These are phyloP conservation scores for Anolis carolinensis DNA, from an alignment of 2,113 vertebrate genomes.

Conservation along the genomic window DNA sequence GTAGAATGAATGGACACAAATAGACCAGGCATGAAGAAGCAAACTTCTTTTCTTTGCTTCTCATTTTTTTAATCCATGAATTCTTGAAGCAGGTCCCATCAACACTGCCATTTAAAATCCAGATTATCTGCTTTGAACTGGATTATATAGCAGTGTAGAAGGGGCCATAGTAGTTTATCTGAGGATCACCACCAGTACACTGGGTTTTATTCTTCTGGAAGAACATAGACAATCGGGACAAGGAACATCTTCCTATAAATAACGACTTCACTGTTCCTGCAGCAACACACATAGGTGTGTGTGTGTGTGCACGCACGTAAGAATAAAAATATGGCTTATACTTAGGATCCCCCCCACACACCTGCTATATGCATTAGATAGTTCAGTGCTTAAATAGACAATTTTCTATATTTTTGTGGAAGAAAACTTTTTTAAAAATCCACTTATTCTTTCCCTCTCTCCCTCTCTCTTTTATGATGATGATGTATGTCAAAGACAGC, in stretches of 20 bases:
- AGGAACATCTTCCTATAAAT: slow-evolving; percentile 11
- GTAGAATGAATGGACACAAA: slow-evolving; percentile 41
- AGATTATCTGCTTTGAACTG: too few relatives aligned
- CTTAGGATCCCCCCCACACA: neutral
- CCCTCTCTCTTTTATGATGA: slow-evolving; percentile 4
- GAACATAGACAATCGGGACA: slow-evolving; percentile 12
- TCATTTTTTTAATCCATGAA: slow-evolving; percentile 35
- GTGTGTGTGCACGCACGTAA: neutral
- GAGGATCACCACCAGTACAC: slow-evolving; percentile 11
- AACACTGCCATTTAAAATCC: too few relatives aligned
- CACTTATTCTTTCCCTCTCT: neutral
- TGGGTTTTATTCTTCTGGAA: slow-evolving; percentile 19
- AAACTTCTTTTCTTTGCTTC: neutral
- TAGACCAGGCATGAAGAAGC: slow-evolving; percentile 63
- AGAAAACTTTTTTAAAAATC: neutral
- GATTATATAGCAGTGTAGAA: too few relatives aligned
- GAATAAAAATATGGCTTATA: slow-evolving; percentile 34
- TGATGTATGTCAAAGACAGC: slow-evolving; percentile 69
- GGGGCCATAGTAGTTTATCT: slow-evolving; percentile 36
- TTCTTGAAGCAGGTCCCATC: neutral
- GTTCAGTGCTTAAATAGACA: neutral
- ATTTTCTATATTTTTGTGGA: neutral
- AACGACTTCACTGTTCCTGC: slow-evolving; percentile 35
- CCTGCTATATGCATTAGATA: slow-evolving; percentile 2
- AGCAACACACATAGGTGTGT: neutral